A percentile compares a stretch with the other conserved stretches of the same genome.
phyloP scores from a whole-genome alignment of 2,113 vertebrate genomes.

The Grantiella picta region DNA sequence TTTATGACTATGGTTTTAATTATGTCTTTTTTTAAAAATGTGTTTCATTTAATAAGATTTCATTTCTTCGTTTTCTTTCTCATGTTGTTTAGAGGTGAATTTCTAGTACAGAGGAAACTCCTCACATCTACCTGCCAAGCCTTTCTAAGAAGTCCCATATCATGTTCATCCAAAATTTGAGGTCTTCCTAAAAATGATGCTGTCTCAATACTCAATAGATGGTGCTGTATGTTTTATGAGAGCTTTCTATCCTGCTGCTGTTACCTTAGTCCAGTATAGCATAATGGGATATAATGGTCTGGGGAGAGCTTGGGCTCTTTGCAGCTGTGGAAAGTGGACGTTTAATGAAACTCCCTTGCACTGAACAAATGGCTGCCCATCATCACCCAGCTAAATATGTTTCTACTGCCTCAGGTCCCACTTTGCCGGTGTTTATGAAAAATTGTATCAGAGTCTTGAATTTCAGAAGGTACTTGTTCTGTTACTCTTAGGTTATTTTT shows the following conservation, averaged over 20 bases:
- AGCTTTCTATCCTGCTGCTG: background rate
- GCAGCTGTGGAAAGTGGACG: background rate
- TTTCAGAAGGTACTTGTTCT: background rate
- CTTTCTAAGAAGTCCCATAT: background rate
- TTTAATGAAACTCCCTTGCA: background rate
- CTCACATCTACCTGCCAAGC: accelerated
- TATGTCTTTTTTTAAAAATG: background rate
- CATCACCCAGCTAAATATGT: background rate
- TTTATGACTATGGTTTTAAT: background rate
- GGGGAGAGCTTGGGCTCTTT: background rate
- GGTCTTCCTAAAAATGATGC: accelerated
- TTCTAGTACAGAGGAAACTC: background rate
- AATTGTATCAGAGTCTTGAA: background rate
- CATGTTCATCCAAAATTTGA: background rate
- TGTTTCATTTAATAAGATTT: background rate
- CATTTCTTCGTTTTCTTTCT: background rate
- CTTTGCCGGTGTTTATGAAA: background rate
- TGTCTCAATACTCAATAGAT: background rate
- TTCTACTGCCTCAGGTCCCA: background rate
- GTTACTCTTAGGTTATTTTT: background rate
- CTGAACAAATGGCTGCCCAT: background rate
- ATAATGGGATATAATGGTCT: background rate
- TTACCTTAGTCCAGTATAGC: background rate
- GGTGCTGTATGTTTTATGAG: background rate
- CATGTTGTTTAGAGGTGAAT: background rate